phyloP scores from a whole-genome alignment of 2,113 vertebrate genomes.

The Rana temporaria region DNA sequence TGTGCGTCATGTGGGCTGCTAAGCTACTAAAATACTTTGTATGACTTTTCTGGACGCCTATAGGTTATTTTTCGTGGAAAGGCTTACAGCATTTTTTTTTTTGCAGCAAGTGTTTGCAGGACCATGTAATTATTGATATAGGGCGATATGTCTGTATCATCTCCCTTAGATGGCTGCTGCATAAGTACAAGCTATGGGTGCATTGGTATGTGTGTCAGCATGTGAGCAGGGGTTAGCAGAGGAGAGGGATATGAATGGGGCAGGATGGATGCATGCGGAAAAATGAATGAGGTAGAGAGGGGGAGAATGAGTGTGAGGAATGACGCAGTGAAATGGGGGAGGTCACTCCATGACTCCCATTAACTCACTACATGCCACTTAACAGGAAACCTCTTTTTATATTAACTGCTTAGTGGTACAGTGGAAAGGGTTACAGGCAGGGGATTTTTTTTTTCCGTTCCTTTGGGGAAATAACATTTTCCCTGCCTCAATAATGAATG shows the following conservation, averaged over 20 bases:
- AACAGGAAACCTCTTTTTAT: background rate
- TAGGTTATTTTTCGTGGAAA: background rate
- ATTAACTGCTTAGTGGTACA: background rate
- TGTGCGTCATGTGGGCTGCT: background rate
- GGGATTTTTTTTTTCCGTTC: background rate
- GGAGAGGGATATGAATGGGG: slow-evolving; percentile 36
- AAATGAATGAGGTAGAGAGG: slow-evolving; percentile 53
- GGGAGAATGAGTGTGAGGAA: slow-evolving; percentile 41
- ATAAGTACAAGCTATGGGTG: background rate
- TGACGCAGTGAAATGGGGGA: slow-evolving; percentile 52
- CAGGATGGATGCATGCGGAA: slow-evolving; percentile 50
- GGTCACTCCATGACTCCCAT: slow-evolving; percentile 37
- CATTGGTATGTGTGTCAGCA: slow-evolving; percentile 7
- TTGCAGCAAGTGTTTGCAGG: background rate
- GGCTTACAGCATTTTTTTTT: background rate
- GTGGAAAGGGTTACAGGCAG: background rate
- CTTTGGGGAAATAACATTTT: background rate
- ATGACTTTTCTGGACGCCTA: slow-evolving; percentile 5
- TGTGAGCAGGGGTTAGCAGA: slow-evolving; percentile 11
- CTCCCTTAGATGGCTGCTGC: background rate
- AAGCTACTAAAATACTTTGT: background rate
- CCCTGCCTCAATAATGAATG: background rate
- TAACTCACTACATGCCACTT: slow-evolving; percentile 40
- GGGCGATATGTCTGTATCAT: slow-evolving; percentile 9
- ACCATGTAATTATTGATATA: slow-evolving; percentile 10